phyloP scores from a whole-genome alignment of 1,140 invertebrate genomes.

The Saccostrea cuccullata region DNA sequence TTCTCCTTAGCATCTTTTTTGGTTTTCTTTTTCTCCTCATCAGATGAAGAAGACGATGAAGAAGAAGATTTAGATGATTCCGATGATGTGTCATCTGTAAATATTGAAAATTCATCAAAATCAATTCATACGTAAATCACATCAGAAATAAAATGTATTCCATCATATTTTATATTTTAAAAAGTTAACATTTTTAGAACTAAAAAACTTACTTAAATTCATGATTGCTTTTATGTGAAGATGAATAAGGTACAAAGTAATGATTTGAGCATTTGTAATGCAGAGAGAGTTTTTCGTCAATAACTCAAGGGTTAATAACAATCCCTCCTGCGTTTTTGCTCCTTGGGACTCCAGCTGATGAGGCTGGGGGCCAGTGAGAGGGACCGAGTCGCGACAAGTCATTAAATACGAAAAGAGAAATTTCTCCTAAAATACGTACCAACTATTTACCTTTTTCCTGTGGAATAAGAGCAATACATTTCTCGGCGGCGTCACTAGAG shows the following conservation, averaged over 20 bases:
- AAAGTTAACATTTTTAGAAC: no score
- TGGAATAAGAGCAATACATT: constrained; percentile 71
- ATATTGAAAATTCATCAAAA: not conserved
- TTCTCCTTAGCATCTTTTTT: not conserved
- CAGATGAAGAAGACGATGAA: not conserved
- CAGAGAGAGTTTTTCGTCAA: no score
- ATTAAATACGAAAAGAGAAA: not conserved
- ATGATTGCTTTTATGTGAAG: no score
- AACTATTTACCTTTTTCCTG: constrained; percentile 75
- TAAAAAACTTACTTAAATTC: no score
- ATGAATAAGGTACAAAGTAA: no score
- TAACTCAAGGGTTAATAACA: no score
- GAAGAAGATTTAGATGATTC: not conserved
- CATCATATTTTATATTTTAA: no score
- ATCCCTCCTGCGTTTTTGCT: no score
- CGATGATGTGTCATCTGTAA: constrained; percentile 16
- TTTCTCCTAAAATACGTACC: constrained; percentile 62
- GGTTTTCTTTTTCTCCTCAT: not conserved
- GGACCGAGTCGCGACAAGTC: not conserved
- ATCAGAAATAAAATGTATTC: no score
- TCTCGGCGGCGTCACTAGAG: constrained; percentile 76
- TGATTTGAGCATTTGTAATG: no score
- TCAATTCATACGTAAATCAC: not conserved
- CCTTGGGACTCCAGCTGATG: no score
- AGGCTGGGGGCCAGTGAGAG: no score